A percentile compares a stretch with the other conserved stretches of the same genome.
Evolutionary conservation across 2,113 vertebrate genomes (phyloP).

Genomic region (Rhinolophus sinicus): DNA sequence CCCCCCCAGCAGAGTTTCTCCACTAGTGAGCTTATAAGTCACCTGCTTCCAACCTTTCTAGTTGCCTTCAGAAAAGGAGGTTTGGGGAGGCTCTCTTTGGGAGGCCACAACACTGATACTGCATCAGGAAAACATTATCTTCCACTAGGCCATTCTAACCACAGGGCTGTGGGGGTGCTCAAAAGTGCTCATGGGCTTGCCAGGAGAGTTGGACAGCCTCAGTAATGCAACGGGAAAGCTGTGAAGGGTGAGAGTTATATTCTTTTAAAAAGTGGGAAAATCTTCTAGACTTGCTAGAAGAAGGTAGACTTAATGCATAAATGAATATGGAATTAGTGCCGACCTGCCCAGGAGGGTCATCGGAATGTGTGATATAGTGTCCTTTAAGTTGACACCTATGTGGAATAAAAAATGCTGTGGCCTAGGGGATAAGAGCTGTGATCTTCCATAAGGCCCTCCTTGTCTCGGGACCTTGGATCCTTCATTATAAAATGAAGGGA

Average conservation of each 20-base stretch:
- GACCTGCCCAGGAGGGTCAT: not conserved
- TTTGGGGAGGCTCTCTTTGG: not conserved
- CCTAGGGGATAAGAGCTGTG: not conserved
- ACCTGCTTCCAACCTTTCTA: not conserved
- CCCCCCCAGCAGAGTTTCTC: not conserved
- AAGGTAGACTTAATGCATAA: not conserved
- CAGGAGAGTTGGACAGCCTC: not conserved
- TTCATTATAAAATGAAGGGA: not conserved
- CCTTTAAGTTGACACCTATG: not conserved
- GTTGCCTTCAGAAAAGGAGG: not conserved
- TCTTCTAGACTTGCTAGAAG: not conserved
- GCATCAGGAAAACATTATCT: not conserved
- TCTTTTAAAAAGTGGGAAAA: constrained; percentile 54
- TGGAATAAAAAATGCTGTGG: not conserved
- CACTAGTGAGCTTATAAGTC: not conserved
- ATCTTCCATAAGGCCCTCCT: not conserved
- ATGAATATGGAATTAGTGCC: constrained; percentile 36
- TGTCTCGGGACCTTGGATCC: not conserved
- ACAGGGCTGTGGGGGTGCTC: not conserved
- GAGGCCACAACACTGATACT: not conserved
- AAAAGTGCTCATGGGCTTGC: not conserved
- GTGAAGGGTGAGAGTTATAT: constrained; percentile 1
- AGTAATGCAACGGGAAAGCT: constrained; percentile 48
- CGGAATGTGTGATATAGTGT: not conserved
- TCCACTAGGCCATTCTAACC: not conserved